These are phyloP conservation scores for Hemaris fuciformis DNA, from an alignment of 2,888 invertebrate species.

Conservation along the genomic window DNA sequence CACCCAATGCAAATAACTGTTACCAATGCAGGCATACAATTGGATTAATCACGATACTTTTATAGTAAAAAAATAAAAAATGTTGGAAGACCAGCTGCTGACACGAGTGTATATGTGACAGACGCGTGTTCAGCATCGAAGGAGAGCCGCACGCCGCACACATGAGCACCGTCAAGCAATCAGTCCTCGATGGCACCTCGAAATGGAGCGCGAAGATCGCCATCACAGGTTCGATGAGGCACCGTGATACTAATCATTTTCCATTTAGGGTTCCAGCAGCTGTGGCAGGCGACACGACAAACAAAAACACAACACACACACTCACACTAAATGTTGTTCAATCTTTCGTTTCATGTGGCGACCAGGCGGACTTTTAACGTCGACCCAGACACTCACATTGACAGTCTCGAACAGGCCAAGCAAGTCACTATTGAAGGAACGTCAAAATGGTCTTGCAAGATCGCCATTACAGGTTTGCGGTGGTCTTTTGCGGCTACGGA, in stretches of 20 bases:
- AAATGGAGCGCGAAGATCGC: constrained; percentile 99
- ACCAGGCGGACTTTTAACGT: constrained; percentile 97
- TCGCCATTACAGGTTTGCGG: constrained; percentile 98
- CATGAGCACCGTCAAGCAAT: constrained; percentile 99
- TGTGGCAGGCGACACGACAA: constrained; percentile 27
- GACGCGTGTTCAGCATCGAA: constrained; percentile 98
- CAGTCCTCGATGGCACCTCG: constrained; percentile 99
- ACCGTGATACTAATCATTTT: constrained; percentile 44
- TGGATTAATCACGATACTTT: constrained; percentile 1
- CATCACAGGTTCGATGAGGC: constrained; percentile 96
- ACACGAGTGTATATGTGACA: constrained; percentile 80
- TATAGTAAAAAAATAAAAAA: not conserved
- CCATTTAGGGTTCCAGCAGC: constrained; percentile 30
- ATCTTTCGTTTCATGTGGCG: constrained; percentile 80
- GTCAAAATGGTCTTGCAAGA: constrained; percentile 99
- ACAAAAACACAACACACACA: constrained; percentile 52
- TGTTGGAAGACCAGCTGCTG: constrained; percentile 34
- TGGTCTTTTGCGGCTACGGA: constrained; percentile 79
- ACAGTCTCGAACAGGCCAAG: constrained; percentile 98
- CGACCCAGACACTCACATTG: constrained; percentile 98
- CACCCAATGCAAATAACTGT: constrained; percentile 3
- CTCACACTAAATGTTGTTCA: constrained; percentile 68
- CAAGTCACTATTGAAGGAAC: constrained; percentile 99
- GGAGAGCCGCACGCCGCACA: constrained; percentile 96
- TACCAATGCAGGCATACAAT: not conserved